These are phyloP conservation scores for Ptilonorhynchus violaceus DNA, from an alignment of 2,113 vertebrate species.

Conservation along the genomic window DNA sequence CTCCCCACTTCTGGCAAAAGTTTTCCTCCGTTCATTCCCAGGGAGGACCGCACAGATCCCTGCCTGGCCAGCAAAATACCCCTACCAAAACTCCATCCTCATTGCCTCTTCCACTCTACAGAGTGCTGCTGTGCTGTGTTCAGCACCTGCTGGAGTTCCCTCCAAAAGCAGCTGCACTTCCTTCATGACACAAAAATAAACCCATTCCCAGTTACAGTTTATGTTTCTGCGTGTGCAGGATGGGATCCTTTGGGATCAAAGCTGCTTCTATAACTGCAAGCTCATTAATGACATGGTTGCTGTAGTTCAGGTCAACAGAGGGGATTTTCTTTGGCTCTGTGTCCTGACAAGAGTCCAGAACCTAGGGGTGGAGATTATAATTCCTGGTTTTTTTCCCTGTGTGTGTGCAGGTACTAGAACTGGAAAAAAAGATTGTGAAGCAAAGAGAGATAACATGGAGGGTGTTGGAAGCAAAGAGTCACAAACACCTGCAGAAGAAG, in stretches of 20 bases:
- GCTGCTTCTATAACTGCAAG: background rate
- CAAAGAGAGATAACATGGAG: background rate
- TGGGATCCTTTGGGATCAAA: background rate
- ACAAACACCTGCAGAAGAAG: constrained; percentile 9
- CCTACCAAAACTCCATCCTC: background rate
- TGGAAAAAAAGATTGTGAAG: background rate
- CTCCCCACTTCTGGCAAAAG: background rate
- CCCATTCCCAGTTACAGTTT: background rate
- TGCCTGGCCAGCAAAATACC: background rate
- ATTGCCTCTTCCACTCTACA: background rate
- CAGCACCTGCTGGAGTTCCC: background rate
- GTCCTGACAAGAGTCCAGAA: background rate
- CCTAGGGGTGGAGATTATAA: background rate
- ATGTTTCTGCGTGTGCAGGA: background rate
- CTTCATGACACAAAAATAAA: accelerated
- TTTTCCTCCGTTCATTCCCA: background rate
- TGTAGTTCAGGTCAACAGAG: background rate
- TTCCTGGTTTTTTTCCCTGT: background rate
- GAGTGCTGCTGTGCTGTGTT: background rate
- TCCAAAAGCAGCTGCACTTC: background rate
- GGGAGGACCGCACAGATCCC: background rate
- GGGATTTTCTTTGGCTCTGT: background rate
- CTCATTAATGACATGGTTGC: background rate
- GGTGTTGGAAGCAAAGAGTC: background rate
- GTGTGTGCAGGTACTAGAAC: constrained; percentile 17